A percentile compares a stretch with the other conserved stretches of the same genome.
These are phyloP conservation scores for Trachelus tabidus DNA, from an alignment of 2,888 invertebrate species.

Conservation along the genomic window DNA sequence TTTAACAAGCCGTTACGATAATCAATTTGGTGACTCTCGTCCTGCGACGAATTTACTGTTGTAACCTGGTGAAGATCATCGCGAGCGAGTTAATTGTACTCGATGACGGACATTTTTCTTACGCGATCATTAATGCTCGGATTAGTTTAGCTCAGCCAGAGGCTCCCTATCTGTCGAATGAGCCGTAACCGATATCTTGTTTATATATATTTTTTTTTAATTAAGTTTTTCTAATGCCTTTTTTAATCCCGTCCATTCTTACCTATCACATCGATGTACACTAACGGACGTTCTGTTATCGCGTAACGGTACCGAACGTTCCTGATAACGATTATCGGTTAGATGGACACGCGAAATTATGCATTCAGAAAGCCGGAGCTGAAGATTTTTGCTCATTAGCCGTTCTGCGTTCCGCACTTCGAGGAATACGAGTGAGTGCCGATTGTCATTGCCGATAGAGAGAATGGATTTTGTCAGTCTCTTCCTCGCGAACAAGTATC, in stretches of 20 bases:
- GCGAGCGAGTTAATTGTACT: not conserved
- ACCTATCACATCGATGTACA: not conserved
- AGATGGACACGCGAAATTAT: conserved; percentile 60
- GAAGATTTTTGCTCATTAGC: not conserved
- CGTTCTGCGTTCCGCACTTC: not conserved
- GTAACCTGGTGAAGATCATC: not conserved
- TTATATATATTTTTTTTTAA: not conserved
- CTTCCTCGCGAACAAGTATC: conserved; percentile 8
- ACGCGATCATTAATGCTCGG: not conserved
- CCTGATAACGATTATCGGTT: conserved; percentile 60
- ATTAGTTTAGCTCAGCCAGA: not conserved
- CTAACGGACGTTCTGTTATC: conserved; percentile 58
- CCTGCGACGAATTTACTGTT: not conserved
- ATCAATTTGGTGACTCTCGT: not conserved
- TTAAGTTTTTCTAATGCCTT: not conserved
- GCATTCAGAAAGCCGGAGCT: conserved; percentile 27
- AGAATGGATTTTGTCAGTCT: not conserved
- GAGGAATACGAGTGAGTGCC: not conserved
- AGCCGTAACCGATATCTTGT: not conserved
- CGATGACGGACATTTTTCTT: not conserved
- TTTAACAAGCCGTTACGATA: not conserved
- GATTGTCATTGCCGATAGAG: not conserved
- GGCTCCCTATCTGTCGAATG: not conserved
- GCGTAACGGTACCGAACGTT: conserved; percentile 61
- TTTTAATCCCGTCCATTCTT: not conserved